A percentile compares a stretch with the other conserved stretches of the same genome.
Conservation (phyloP, 2,113 vertebrate genomes). For the Apeltes quadracus region DNA sequence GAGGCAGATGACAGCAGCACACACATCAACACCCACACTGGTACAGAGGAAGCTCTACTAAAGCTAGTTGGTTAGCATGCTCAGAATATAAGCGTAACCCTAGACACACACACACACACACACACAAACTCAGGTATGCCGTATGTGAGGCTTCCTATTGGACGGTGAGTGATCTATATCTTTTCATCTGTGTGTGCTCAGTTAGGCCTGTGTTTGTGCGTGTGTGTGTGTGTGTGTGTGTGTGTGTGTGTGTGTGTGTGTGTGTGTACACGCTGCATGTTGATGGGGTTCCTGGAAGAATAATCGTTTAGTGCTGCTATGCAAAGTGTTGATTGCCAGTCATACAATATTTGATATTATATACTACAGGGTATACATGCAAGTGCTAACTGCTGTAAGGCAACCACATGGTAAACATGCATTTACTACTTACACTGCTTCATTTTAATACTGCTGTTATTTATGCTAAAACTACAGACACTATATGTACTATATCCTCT, state of each 20-base stretch:
- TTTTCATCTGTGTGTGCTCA: conserved; percentile 12
- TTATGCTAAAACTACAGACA: not conserved
- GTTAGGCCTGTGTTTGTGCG: conserved; percentile 20
- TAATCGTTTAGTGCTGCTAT: not conserved
- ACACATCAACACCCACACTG: not conserved
- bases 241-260: conserved; percentile 11
- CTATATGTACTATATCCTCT: not conserved
- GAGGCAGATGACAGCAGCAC: not conserved
- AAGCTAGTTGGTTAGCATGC: conserved; percentile 57
- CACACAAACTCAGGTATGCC: conserved; percentile 43
- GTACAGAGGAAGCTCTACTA: conserved; percentile 34
- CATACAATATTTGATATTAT: no score
- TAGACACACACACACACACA: conserved; percentile 23
- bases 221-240: not conserved
- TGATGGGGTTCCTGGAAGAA: conserved; percentile 33
- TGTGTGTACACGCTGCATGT: not conserved
- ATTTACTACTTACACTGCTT: not conserved
- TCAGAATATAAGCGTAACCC: conserved; percentile 41
- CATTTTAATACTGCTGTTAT: not conserved
- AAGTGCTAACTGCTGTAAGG: not conserved
- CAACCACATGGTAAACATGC: not conserved
- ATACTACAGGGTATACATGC: no score
- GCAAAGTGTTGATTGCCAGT: no score
- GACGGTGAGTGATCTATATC: conserved; percentile 60
- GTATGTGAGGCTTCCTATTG: conserved; percentile 40